A percentile compares a stretch with the other conserved stretches of the same genome.
Evolutionary conservation across 1,140 invertebrate species (phyloP).

Genomic region (Calephelis nemesis): DNA sequence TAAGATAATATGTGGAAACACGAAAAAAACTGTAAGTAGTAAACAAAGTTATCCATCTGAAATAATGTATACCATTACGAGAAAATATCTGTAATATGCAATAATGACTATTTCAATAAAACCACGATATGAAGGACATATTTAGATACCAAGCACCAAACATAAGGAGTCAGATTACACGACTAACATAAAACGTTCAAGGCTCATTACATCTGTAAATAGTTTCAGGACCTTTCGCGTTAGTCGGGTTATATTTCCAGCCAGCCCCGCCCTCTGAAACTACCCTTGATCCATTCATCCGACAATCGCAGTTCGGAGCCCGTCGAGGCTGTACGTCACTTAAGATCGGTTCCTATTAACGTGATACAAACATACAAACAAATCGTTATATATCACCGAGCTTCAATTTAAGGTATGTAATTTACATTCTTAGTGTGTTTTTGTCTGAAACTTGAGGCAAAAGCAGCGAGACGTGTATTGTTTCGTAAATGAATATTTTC

Average conservation of each 20-base stretch:
- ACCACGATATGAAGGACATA: too few relatives aligned
- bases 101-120: too few relatives aligned
- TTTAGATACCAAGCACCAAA: too few relatives aligned
- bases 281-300: slow-evolving; percentile 61
- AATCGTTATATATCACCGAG: slow-evolving; percentile 25
- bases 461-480: too few relatives aligned
- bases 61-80: too few relatives aligned
- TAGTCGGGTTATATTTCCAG: slow-evolving; percentile 28
- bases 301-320: slow-evolving; percentile 29
- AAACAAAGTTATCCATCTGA: too few relatives aligned
- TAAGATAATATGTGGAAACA: too few relatives aligned
- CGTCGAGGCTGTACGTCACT: slow-evolving; percentile 34
- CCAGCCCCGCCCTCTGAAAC: slow-evolving; percentile 50
- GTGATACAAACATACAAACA: slow-evolving; percentile 43
- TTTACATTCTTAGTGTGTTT: too few relatives aligned
- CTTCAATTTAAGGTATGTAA: neutral
- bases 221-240: slow-evolving; percentile 26
- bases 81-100: too few relatives aligned
- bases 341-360: slow-evolving; percentile 19
- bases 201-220: slow-evolving; percentile 15
- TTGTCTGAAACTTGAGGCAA: too few relatives aligned
- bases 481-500: neutral
- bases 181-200: slow-evolving; percentile 41
- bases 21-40: too few relatives aligned
- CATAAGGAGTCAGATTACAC: too few relatives aligned